Base-by-base conservation (phyloP, 2,113 vertebrate genomes). In the Cinclus mexicanus region DNA sequence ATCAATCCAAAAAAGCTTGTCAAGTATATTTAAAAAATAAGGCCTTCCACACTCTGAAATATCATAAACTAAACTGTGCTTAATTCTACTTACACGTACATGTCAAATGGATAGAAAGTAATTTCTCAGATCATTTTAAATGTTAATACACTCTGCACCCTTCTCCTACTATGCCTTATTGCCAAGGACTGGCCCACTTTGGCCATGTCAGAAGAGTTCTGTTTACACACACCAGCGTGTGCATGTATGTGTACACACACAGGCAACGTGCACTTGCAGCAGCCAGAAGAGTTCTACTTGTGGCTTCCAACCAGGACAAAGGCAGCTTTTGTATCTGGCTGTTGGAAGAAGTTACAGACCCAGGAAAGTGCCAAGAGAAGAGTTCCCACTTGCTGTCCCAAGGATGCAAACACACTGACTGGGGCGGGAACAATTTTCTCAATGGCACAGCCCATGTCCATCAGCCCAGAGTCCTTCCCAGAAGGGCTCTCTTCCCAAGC, bases 291-390 rank as follows among this genome's bases (percentile, higher is more conserved):
- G 68, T 22, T 93, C 76, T 12, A 8, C 68, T 14, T 22, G 68
- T 28, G 59, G 4, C 29, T 86, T 81, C 67, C 80, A 74, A 83
- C 77, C 86, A 64, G 1, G 52, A 81, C 83, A 92, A 89, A 92
- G 61, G 76, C 83, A 90, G 91, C 64, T 95, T 95, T 95, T 81
- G 20, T 35, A 50, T 53, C 41, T 4, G 2, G 64, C 64, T 59
- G 39, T 1, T 89, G 64, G 79, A 92, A 94, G 93, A 97, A 96
- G 86, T 92, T 92, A 68, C 86, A 95, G 76, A 92, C 53, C 23
- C 33, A 46, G 64, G 39, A 35, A 88, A 71, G 31, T 39, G 83
- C 60, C 72, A 75, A 86, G 75, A 80, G 76, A 70, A 84, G 77
- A 85, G 67, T 23, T 91, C 29, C 53, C 68, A 4, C 50, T 68